Percentiles rank a stretch among this genome's conserved stretches.
phyloP scores from a whole-genome alignment of 1,140 invertebrate species.

The Hylyphantes graminicola region DNA sequence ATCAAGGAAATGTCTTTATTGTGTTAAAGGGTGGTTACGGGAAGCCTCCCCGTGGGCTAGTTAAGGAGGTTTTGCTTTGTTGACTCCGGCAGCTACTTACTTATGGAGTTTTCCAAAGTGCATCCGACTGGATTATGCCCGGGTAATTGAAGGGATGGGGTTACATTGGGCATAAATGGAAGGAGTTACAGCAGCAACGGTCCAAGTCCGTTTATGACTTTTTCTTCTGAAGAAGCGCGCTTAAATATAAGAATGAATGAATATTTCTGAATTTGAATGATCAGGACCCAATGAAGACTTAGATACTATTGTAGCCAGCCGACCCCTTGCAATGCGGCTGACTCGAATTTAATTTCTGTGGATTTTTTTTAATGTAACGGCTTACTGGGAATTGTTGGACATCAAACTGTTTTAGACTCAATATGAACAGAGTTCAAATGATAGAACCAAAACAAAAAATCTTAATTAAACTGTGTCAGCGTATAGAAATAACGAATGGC shows the following conservation, averaged over 20 bases:
- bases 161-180: background rate
- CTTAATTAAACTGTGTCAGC: too few species aligned
- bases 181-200: background rate
- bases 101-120: background rate
- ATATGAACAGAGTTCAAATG: too few species aligned
- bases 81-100: constrained; percentile 16
- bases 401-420: too few species aligned
- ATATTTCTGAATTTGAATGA: too few species aligned
- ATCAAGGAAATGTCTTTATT: constrained; percentile 43
- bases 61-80: constrained; percentile 37
- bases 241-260: background rate
- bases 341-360: too few species aligned
- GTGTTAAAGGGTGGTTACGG: constrained; percentile 39
- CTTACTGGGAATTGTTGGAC: too few species aligned
- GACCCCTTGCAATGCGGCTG: too few species aligned
- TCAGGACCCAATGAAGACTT: too few species aligned
- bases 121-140: constrained; percentile 4
- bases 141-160: constrained; percentile 14
- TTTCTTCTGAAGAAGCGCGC: background rate
- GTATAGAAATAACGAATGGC: too few species aligned
- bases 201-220: background rate
- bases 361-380: too few species aligned
- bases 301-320: too few species aligned
- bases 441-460: too few species aligned
- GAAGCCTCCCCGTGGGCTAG: constrained; percentile 14